These are phyloP conservation scores for Cenopis cana DNA, from an alignment of 2,888 invertebrate genomes.

Conservation along the genomic window DNA sequence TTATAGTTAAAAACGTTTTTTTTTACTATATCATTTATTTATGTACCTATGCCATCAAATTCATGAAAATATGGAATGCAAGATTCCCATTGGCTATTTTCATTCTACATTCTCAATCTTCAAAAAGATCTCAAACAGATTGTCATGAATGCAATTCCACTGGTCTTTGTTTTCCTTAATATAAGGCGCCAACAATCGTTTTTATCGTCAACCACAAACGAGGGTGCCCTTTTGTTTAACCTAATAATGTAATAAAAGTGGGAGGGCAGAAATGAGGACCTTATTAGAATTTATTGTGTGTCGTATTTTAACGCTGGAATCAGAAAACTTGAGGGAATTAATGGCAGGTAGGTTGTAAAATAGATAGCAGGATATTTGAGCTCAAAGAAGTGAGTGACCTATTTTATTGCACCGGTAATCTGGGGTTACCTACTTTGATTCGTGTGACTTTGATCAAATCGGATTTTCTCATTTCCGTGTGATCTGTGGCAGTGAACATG, in stretches of 20 bases:
- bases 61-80: background rate
- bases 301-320: slow-evolving; percentile 27
- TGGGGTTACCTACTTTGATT: no score
- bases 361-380: no score
- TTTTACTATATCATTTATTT: background rate
- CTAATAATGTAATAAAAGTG: slow-evolving; percentile 41
- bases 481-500: no score
- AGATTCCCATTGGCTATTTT: background rate
- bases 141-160: slow-evolving; percentile 1
- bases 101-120: background rate
- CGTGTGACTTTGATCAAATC: no score
- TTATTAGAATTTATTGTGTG: slow-evolving; percentile 38
- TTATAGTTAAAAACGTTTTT: no score
- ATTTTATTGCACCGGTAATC: no score
- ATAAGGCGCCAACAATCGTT: slow-evolving; percentile 20
- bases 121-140: slow-evolving; percentile 6
- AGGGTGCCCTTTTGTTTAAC: slow-evolving; percentile 34
- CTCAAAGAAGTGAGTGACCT: no score
- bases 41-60: no score
- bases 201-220: slow-evolving; percentile 23
- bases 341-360: no score
- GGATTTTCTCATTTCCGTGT: no score
- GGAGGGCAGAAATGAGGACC: slow-evolving; percentile 22
- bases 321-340: background rate
- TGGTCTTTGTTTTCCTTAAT: slow-evolving; percentile 13